Evolutionary conservation across 2,113 vertebrate species (phyloP).

Genomic region (Megaceryle torquata): DNA sequence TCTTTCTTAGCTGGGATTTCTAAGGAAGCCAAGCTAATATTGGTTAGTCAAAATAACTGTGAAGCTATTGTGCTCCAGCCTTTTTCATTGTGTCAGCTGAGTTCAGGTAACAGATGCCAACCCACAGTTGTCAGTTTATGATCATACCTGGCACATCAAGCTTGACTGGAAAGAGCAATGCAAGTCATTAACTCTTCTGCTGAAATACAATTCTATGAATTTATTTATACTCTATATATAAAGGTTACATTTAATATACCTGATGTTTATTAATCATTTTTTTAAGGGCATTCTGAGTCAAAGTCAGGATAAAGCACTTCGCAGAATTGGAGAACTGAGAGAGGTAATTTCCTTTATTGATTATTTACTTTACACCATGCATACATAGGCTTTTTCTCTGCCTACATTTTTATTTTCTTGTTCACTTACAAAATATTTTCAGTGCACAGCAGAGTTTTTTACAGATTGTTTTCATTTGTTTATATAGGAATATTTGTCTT

Average conservation of each 20-base stretch:
- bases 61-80: background rate
- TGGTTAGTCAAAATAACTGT: background rate
- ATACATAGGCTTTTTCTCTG: background rate
- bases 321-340: constrained; percentile 91
- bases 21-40: background rate
- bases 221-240: background rate
- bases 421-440: background rate
- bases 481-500: background rate
- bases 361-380: background rate
- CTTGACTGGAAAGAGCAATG: background rate
- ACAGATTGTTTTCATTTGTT: background rate
- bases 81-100: background rate
- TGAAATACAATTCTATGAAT: background rate
- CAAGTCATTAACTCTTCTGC: background rate
- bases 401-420: background rate
- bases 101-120: background rate
- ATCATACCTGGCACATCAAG: background rate
- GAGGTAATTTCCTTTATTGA: constrained; percentile 77
- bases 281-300: constrained; percentile 90
- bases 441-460: background rate
- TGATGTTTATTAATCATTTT: background rate
- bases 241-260: background rate
- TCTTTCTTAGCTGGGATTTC: background rate
- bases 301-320: constrained; percentile 95
- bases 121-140: background rate